A percentile compares a stretch with the other conserved stretches of the same genome.
Evolutionary conservation across 2,888 invertebrate species (phyloP).

Genomic region (Epirrhoe alternata): DNA sequence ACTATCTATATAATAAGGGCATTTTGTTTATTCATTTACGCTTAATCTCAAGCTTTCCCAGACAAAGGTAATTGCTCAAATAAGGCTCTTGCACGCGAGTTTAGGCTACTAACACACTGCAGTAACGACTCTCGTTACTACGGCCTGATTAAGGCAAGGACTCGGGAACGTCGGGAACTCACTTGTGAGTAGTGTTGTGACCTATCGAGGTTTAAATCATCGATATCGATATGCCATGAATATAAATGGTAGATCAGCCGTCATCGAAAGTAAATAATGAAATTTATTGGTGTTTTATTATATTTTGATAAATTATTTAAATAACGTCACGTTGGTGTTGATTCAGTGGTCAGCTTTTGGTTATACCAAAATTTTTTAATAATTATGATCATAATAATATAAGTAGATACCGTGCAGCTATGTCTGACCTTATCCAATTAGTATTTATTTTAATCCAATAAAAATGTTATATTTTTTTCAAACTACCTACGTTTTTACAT

Average conservation of each 20-base stretch:
- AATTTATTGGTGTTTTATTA: not conserved
- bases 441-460: not conserved
- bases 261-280: not conserved
- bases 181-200: slow-evolving; percentile 44
- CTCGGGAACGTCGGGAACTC: slow-evolving; percentile 48
- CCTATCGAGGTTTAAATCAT: slow-evolving; percentile 21
- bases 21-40: not conserved
- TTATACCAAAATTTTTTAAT: too few species aligned
- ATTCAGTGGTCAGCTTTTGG: not conserved
- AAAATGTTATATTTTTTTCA: not conserved
- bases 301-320: slow-evolving; percentile 5
- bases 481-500: not conserved
- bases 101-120: slow-evolving; percentile 65
- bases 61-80: slow-evolving; percentile 38
- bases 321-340: not conserved
- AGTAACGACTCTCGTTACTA: slow-evolving; percentile 60
- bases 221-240: slow-evolving; percentile 40
- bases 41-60: slow-evolving; percentile 31
- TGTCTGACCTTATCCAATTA: too few species aligned
- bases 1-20: too few species aligned
- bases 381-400: not conserved
- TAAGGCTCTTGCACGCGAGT: slow-evolving; percentile 61
- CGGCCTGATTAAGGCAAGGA: slow-evolving; percentile 63
- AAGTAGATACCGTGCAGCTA: not conserved
- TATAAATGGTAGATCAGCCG: slow-evolving; percentile 31